phyloP scores from a whole-genome alignment of 2,113 vertebrate species.

The Rhabdomys dilectus region DNA sequence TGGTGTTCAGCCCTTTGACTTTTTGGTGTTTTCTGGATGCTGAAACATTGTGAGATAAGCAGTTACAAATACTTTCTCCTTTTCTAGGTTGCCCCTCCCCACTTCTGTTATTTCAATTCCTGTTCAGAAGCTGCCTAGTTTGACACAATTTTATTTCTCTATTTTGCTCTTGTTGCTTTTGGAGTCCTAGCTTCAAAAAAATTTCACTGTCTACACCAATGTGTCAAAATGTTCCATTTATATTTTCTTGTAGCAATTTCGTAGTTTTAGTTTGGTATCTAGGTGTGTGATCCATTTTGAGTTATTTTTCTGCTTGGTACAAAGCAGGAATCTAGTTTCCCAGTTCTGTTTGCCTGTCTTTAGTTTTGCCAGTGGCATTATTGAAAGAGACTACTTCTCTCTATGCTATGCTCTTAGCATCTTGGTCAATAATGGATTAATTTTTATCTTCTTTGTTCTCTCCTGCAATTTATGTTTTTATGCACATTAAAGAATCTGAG shows the following conservation, averaged over 20 bases:
- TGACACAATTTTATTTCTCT: not conserved
- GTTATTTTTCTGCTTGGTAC: not conserved
- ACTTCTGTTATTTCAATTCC: not conserved
- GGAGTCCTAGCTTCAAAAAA: too few relatives aligned
- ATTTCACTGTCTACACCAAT: not conserved
- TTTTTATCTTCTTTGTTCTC: not conserved
- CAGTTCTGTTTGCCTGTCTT: not conserved
- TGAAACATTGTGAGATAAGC: not conserved
- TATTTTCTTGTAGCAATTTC: not conserved
- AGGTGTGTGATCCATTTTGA: not conserved
- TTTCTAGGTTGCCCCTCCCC: not conserved
- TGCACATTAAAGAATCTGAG: not conserved
- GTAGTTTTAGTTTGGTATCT: not conserved
- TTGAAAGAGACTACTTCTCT: not conserved
- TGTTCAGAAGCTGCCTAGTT: not conserved
- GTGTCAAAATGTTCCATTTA: not conserved
- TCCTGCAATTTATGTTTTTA: not conserved
- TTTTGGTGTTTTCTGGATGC: not conserved
- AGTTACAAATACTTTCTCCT: not conserved
- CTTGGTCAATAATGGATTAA: not conserved
- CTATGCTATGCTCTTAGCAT: not conserved
- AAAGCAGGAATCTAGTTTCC: not conserved
- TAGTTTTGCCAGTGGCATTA: not conserved
- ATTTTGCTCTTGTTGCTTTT: not conserved
- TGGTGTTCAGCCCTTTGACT: not conserved